Evolutionary conservation across 2,113 vertebrate species (phyloP).

Genomic region (Oncorhynchus nerka): DNA sequence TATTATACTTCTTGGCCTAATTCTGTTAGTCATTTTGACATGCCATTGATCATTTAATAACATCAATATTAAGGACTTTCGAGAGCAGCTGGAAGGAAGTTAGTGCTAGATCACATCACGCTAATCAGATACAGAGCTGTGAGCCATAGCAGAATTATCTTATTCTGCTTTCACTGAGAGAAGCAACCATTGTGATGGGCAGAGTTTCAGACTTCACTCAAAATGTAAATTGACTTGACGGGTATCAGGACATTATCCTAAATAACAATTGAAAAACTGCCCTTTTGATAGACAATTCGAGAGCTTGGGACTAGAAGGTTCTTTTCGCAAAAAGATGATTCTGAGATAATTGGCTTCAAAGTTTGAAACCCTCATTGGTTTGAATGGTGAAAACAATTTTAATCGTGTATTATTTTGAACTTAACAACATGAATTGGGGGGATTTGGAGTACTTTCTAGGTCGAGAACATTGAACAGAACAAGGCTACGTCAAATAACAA

Average conservation of each 20-base stretch:
- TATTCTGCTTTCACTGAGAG: neutral
- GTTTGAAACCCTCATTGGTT: too few species aligned
- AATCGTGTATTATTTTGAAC: too few species aligned
- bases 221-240: neutral
- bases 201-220: neutral
- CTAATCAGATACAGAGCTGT: conserved; percentile 16
- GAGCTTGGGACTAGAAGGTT: too few species aligned
- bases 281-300: too few species aligned
- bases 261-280: neutral
- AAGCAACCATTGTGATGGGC: neutral
- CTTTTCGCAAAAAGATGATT: too few species aligned
- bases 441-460: too few species aligned
- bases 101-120: conserved; percentile 17
- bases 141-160: neutral
- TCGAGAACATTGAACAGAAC: too few species aligned
- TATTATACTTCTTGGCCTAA: conserved; percentile 44
- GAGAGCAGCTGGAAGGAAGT: neutral
- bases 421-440: too few species aligned
- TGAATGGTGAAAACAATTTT: too few species aligned
- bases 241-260: neutral
- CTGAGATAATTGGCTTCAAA: too few species aligned
- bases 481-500: too few species aligned
- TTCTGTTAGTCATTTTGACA: conserved; percentile 39
- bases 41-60: conserved; percentile 49
- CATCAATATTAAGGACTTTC: conserved; percentile 35